phyloP scores from a whole-genome alignment of 2,888 invertebrate genomes.

The Drosophila quinaria region DNA sequence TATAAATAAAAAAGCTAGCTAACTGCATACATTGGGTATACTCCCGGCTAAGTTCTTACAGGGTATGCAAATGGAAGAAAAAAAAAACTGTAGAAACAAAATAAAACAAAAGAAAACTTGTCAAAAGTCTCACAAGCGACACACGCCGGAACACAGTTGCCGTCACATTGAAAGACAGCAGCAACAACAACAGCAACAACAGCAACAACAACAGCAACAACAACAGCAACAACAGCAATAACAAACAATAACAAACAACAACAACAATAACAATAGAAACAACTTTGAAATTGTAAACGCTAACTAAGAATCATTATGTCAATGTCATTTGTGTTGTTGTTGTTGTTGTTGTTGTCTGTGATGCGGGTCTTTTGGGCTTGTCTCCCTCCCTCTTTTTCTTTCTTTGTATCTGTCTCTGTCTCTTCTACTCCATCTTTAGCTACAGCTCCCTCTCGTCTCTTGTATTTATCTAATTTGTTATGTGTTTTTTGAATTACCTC shows the following conservation, averaged over 20 bases:
- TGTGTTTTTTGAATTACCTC: conserved; percentile 70
- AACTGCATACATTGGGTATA: neutral
- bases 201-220: conserved; percentile 12
- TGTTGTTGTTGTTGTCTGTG: conserved; percentile 38
- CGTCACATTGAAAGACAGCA: conserved; percentile 45
- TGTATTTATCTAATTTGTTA: conserved; percentile 67
- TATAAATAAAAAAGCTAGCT: too few species aligned
- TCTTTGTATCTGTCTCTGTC: neutral
- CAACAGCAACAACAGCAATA: conserved; percentile 31
- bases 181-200: conserved; percentile 27
- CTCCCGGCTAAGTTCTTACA: neutral
- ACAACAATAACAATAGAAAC: conserved; percentile 31
- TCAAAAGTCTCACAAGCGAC: conserved; percentile 65
- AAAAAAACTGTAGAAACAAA: conserved; percentile 4
- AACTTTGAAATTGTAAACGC: conserved; percentile 65
- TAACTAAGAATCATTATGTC: conserved; percentile 78
- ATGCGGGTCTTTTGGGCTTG: conserved; percentile 59
- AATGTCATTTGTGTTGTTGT: conserved; percentile 65
- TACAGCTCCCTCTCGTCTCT: neutral
- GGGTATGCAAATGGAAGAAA: conserved; percentile 14
- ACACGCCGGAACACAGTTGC: conserved; percentile 54
- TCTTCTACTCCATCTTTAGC: neutral
- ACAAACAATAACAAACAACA: conserved; percentile 12
- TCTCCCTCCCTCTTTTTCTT: conserved; percentile 15
- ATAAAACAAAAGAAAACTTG: conserved; percentile 48